phyloP scores from a whole-genome alignment of 2,888 invertebrate species.

The Apeira syringaria region DNA sequence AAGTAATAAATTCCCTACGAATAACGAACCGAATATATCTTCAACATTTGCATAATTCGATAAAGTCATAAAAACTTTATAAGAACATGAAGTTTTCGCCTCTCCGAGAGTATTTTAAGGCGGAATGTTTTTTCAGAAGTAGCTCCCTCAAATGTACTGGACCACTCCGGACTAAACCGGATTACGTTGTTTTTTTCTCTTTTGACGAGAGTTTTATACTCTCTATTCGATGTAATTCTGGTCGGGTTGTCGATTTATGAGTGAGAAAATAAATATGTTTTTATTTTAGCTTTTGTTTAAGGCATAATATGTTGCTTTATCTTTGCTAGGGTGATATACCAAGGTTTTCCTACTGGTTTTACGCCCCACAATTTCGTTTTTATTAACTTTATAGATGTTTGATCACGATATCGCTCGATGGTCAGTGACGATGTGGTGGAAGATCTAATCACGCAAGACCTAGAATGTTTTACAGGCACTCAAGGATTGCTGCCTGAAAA shows the following conservation, averaged over 20 bases:
- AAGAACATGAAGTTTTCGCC: conserved; percentile 34
- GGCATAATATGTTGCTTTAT: too few relatives aligned
- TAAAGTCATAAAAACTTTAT: conserved; percentile 38
- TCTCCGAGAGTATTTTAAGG: conserved; percentile 25
- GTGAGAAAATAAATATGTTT: conserved; percentile 1
- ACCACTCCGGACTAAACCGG: conserved; percentile 9
- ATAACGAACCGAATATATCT: conserved; percentile 20
- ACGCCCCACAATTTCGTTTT: too few relatives aligned
- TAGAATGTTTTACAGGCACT: too few relatives aligned
- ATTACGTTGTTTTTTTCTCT: conserved; percentile 8
- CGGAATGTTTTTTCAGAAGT: conserved; percentile 17
- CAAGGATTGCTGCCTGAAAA: too few relatives aligned
- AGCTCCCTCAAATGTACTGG: conserved; percentile 7
- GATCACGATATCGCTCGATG: too few relatives aligned
- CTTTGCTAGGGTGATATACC: too few relatives aligned
- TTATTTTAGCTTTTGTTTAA: too few relatives aligned
- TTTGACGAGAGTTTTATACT: conserved; percentile 11
- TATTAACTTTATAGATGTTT: too few relatives aligned
- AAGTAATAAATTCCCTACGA: conserved; percentile 11
- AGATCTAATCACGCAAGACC: too few relatives aligned
- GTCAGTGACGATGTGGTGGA: too few relatives aligned
- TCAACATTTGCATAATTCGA: conserved; percentile 31
- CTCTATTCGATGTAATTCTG: conserved; percentile 21
- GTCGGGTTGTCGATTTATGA: conserved; percentile 16
- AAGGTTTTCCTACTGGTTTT: too few relatives aligned